Base-by-base conservation (phyloP, 2,113 vertebrate genomes). In the Spea bombifrons region DNA sequence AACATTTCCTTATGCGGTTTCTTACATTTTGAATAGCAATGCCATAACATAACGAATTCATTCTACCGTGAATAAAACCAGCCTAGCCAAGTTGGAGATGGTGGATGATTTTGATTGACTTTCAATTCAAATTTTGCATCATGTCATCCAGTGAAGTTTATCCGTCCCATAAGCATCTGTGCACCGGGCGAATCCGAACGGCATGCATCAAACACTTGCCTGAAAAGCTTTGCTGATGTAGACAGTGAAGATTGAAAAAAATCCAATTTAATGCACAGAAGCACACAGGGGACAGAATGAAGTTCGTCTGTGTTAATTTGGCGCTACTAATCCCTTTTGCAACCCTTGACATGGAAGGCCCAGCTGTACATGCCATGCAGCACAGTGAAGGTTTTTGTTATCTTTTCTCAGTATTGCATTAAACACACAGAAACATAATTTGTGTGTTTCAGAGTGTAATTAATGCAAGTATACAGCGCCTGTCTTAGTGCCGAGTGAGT, bases 251-350 rank as follows among this genome's bases (percentile, higher is more conserved):
- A 16, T 55, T 50, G 65, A 68, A 57, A 69, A 66, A 76, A 76
- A 76, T 76, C 75, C 75, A 76, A 68, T 76, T 76, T 76, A 69
- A 76, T 76, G 75, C 75, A 68, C 45, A 69, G 53, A 68, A 57
- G 65, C 75, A 69, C 66, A 68, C 66, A 76, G 66, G 3, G 64
- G 66, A 68, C 65, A 76, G 75, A 68, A 44, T 68, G 75, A 10
- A 5, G 75, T 68, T 68, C 57, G 64, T 52, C 47, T 46, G 64
- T 55, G 75, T 76, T 76, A 65, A 76, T 76, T 76, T 76, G 65
- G 75, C 43, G 50, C 55, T 76, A 59, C 75, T 76, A 76, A 76
- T 76, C 66, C 75, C 65, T 66, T 68, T 66, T 76, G 45, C 17
- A 57, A 67, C 74, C 65, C 75, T 52, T 76, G 52, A 76, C 67